Base-by-base conservation (phyloP, 2,797 vertebrate species). In the Muraenolepis orangiensis region DNA sequence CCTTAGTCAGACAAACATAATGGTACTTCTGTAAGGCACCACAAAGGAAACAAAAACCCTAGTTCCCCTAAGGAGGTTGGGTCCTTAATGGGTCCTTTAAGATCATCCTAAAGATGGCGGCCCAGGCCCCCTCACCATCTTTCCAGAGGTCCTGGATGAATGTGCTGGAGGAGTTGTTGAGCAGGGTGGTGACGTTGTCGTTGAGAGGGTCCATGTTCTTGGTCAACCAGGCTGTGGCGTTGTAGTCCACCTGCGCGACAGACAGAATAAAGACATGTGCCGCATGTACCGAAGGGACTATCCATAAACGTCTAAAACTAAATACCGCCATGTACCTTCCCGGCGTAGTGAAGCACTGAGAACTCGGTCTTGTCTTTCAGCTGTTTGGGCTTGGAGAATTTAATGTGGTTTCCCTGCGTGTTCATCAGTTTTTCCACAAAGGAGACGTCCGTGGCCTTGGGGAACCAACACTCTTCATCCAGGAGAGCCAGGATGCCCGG, bases 121-220 rank as follows among this genome's bases (percentile, higher is more conserved):
- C 1, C 29, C n/a, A 23, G 69, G 36, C 10, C 61, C 61, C 78
- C 94, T 90, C 87, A 99, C 98, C 94, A 0, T 99, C 98, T 92
- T 98, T 98, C 98, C 98, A 99, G 57, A 99, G 95, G 30, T 99
- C 97, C 20, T 95, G 96, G 76, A 97, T 91, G 81, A 98, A 98
- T 84, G 89, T 92, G 89, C 94, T 98, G 4, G 96, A 96, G 68
- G 98, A 99, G 79, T 93, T 96, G 28, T 93, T 96, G 76, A 99
- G 94, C 78, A 99, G 91, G 4, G 96, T 28, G 0, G 95, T 97
- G 80, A 99, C 96, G 0, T 99, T 99, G 91, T 99, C 98, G 0
- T 99, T 99, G 12, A 99, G 92, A 0, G 98, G 97, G 83, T 99
- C 98, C 98, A 99, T 99, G 89, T 99, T 99, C 92, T 99, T 99